Percentiles rank a stretch among this genome's conserved stretches.
Conservation (phyloP, 2,888 invertebrate genomes). For the Onthophagus sagittarius region DNA sequence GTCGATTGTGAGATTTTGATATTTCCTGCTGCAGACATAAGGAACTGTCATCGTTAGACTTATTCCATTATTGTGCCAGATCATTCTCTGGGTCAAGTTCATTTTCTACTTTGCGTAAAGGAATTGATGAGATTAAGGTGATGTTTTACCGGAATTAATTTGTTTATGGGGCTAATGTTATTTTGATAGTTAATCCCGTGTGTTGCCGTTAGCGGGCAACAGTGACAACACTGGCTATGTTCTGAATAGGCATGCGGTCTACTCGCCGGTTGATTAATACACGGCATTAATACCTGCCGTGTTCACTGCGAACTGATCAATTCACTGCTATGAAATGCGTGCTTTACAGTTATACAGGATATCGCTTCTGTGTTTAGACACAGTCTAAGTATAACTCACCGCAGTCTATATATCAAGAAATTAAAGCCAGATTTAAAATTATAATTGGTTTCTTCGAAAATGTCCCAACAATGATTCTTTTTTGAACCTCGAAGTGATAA, state of each 20-base stretch:
- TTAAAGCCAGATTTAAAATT: too few relatives aligned
- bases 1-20: too few relatives aligned
- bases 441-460: too few relatives aligned
- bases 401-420: too few relatives aligned
- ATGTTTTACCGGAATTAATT: slow-evolving; percentile 11
- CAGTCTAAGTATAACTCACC: too few relatives aligned
- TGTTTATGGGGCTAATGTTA: slow-evolving; percentile 7
- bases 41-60: too few relatives aligned
- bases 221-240: background rate
- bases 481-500: too few relatives aligned
- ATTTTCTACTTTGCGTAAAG: background rate
- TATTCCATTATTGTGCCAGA: background rate
- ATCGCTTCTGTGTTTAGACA: too few relatives aligned
- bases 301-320: background rate
- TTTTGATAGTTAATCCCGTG: slow-evolving; percentile 12
- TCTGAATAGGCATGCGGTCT: background rate
- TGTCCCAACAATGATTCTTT: too few relatives aligned
- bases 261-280: slow-evolving; percentile 1
- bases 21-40: too few relatives aligned
- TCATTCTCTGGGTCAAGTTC: background rate
- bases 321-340: background rate
- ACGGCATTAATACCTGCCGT: background rate
- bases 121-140: too few relatives aligned
- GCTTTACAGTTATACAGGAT: too few relatives aligned
- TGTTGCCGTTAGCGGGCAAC: slow-evolving; percentile 1